Evolutionary conservation across 2,797 vertebrate genomes (phyloP), one percentile per base, ranked within the genome.

Genomic region (Cuculus canorus): DNA sequence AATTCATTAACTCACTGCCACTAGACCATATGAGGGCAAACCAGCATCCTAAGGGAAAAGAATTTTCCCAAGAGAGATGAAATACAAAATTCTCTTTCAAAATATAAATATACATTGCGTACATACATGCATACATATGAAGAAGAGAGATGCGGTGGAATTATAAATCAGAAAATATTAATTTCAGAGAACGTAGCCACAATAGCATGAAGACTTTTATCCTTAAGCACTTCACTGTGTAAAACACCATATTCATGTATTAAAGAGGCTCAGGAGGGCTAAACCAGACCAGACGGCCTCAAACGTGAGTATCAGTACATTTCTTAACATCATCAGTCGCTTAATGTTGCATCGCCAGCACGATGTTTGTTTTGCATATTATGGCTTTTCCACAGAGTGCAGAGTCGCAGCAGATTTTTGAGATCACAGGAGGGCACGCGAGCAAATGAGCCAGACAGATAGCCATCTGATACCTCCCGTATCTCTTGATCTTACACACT

Each of bases 311-410:
- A 93, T 91, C 53, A 90, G 92, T 84, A 82, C 86, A 82, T 90
- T 84, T 92, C 79, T 92, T 92, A 96, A 95, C 91, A 91, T 94
- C 93, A 96, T 94, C 93, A 91, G 94, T 86, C 1, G 71, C 94
- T 76, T 97, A 96, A 97, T 95, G 94, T 96, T 96, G 93, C 95
- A 71, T 93, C 0, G 0, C 92, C 83, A 92, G 88, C 60, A 95
- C 90, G 86, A 60, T 79, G 89, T 95, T 96, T 96, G 88, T 65
- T 90, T 87, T 94, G 87, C 56, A 65, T 81, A 68, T 90, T 73
- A 83, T 8, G 43, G 75, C 50, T 90, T 92, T 77, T 86, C 71
- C 81, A 90, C 77, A 59, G 86, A 86, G 61, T 37, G 22, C 48
- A 23, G 59, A 96, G 64, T 70, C 0, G 2, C 69, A 82, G 78